Percentiles rank a stretch among this genome's conserved stretches.
Conservation (phyloP, 2,888 invertebrate species). For the Andrena praecox region DNA sequence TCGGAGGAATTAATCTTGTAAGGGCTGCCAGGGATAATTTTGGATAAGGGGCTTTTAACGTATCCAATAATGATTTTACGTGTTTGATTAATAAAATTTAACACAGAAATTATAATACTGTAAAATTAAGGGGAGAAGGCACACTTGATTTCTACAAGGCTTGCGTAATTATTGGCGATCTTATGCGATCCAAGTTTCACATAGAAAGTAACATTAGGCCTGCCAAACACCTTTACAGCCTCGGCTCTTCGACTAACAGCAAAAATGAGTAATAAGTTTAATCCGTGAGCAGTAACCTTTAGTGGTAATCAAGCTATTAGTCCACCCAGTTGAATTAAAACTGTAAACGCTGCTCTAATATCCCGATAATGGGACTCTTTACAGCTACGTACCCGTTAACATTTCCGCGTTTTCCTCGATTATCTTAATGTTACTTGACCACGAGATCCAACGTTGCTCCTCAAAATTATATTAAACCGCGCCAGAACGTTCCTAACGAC, state of each 20-base stretch:
- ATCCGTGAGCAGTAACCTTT: constrained; percentile 5
- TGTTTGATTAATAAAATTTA: no score
- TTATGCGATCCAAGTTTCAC: constrained; percentile 14
- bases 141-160: not conserved
- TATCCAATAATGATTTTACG: no score
- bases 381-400: constrained; percentile 9
- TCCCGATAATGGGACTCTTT: constrained; percentile 20
- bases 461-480: no score
- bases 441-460: no score
- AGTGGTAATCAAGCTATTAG: constrained; percentile 16
- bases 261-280: constrained; percentile 33
- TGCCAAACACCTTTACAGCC: constrained; percentile 3
- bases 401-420: constrained; percentile 18
- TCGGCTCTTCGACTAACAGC: not conserved
- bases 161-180: constrained; percentile 14
- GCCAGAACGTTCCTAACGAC: no score
- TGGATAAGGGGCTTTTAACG: no score
- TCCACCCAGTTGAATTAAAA: constrained; percentile 24
- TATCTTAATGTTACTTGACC: not conserved
- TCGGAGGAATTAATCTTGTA: no score
- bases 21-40: no score
- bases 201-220: constrained; percentile 35
- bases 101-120: not conserved
- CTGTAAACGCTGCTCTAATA: constrained; percentile 4
- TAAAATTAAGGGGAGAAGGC: not conserved